A percentile compares a stretch with the other conserved stretches of the same genome.
Evolutionary conservation across 2,888 invertebrate genomes (phyloP).

Genomic region (Amiota mariae): DNA sequence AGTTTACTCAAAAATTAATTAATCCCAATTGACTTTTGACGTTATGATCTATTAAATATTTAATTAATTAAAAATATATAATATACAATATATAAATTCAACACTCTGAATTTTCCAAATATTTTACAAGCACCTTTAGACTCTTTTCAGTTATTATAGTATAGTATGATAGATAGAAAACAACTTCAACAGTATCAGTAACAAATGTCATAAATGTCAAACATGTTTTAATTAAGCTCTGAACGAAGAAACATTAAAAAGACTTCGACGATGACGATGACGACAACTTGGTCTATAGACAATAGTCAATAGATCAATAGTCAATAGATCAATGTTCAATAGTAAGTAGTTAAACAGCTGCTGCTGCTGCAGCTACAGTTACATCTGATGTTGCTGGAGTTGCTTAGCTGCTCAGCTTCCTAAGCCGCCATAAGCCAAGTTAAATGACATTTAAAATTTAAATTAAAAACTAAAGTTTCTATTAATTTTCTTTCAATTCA

Average conservation of each 20-base stretch:
- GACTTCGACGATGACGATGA: neutral
- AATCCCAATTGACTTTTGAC: constrained; percentile 4
- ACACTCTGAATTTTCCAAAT: constrained; percentile 1
- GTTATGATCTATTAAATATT: too few species aligned
- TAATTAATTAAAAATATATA: neutral
- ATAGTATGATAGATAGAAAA: neutral
- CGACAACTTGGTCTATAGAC: too few species aligned
- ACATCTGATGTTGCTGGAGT: too few species aligned
- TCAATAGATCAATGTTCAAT: too few species aligned
- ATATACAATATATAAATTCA: neutral
- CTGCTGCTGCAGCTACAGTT: too few species aligned
- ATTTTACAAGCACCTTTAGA: neutral
- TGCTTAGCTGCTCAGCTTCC: too few species aligned
- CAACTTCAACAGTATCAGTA: neutral
- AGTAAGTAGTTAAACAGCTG: too few species aligned
- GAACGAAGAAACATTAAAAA: neutral
- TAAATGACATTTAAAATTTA: constrained; percentile 2
- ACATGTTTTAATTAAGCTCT: constrained; percentile 19
- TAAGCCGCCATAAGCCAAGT: too few species aligned
- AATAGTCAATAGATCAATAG: too few species aligned
- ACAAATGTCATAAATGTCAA: constrained; percentile 23
- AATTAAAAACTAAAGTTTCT: neutral
- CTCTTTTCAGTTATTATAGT: neutral
- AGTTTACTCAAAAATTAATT: neutral
- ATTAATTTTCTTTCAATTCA: neutral